A percentile compares a stretch with the other conserved stretches of the same genome.
Evolutionary conservation across 2,797 vertebrate genomes (phyloP).

Genomic region (Pempheris klunzingeri): DNA sequence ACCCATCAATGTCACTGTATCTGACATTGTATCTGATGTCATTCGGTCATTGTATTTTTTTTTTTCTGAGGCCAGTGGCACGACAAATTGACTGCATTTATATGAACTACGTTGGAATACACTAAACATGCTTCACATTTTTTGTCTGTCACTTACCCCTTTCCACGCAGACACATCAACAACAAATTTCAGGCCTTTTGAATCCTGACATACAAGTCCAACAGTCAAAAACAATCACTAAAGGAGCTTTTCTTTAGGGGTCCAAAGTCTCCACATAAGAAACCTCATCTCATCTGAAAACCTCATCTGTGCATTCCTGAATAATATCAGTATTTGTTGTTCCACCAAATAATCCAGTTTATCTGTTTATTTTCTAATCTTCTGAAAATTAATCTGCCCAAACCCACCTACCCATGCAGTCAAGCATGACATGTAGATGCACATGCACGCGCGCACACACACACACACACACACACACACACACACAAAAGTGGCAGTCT

Average conservation of each 20-base stretch:
- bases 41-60: no score
- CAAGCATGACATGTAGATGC: neutral
- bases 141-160: no score
- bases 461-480: neutral
- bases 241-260: neutral
- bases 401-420: slow-evolving; percentile 27
- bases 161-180: no score
- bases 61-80: neutral
- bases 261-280: neutral
- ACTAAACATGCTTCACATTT: no score
- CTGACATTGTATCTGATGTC: no score
- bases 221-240: neutral
- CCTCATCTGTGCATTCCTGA: neutral
- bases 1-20: neutral
- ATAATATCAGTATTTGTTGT: slow-evolving; percentile 8
- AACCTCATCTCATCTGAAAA: neutral
- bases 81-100: no score
- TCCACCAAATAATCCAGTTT: slow-evolving; percentile 21
- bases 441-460: neutral
- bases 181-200: no score
- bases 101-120: no score
- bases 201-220: neutral
- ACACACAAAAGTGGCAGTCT: slow-evolving; percentile 47
- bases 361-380: slow-evolving; percentile 33
- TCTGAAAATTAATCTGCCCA: slow-evolving; percentile 31